A percentile compares a stretch with the other conserved stretches of the same genome.
phyloP scores from a whole-genome alignment of 2,888 invertebrate genomes.

The Diadegma fenestrale region DNA sequence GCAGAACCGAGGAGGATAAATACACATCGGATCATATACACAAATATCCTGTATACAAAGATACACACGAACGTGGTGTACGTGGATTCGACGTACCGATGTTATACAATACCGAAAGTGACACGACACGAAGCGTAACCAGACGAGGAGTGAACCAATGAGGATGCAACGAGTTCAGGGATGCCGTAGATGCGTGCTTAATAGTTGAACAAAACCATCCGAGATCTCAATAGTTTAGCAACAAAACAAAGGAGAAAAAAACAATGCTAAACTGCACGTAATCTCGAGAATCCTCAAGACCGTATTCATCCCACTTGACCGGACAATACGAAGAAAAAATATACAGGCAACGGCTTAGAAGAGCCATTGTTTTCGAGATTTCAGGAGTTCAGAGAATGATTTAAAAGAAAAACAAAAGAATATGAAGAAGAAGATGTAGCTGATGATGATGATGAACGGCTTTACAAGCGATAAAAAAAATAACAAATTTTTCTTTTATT shows the following conservation, averaged over 20 bases:
- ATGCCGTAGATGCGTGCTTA: constrained; percentile 6
- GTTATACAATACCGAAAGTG: constrained; percentile 64
- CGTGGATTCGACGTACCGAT: constrained; percentile 69
- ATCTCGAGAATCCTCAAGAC: neutral
- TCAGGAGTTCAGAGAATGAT: constrained; percentile 65
- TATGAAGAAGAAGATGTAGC: constrained; percentile 60
- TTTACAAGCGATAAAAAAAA: constrained; percentile 75
- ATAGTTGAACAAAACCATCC: neutral
- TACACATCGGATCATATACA: constrained; percentile 44
- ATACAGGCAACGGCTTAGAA: constrained; percentile 71
- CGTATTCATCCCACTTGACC: constrained; percentile 20
- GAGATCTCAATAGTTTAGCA: neutral
- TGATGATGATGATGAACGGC: constrained; percentile 66
- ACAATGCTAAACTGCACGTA: neutral
- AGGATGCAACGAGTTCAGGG: constrained; percentile 66
- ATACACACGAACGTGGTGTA: constrained; percentile 62
- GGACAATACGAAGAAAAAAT: constrained; percentile 52
- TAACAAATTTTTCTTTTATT: constrained; percentile 81
- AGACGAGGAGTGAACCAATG: constrained; percentile 45
- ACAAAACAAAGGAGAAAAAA: neutral
- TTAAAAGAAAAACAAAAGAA: constrained; percentile 53
- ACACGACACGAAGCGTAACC: constrained; percentile 74
- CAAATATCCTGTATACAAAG: constrained; percentile 38
- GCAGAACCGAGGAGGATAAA: constrained; percentile 71
- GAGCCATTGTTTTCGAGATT: constrained; percentile 72